Percentiles rank a stretch among this genome's conserved stretches.
phyloP scores from a whole-genome alignment of 1,140 invertebrate species.

The Potamilus streckersoni region DNA sequence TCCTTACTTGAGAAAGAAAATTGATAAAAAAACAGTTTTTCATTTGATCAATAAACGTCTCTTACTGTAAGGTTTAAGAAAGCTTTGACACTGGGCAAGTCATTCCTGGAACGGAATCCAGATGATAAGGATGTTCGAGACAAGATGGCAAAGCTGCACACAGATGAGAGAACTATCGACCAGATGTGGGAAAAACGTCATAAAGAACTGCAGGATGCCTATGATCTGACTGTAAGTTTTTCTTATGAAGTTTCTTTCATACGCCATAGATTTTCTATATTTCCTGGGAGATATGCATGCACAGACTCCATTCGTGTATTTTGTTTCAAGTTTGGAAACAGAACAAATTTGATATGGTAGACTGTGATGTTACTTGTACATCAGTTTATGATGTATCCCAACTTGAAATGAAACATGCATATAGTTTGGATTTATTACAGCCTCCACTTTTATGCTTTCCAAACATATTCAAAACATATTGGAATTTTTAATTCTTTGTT shows the following conservation, averaged over 20 bases:
- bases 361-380: too few species aligned
- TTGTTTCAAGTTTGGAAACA: too few species aligned
- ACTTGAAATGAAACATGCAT: too few species aligned
- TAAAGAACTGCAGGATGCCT: constrained; percentile 94
- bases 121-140: constrained; percentile 61
- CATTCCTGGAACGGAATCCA: constrained; percentile 68
- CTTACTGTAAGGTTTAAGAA: constrained; percentile 69
- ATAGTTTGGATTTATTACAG: too few species aligned
- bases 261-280: background rate
- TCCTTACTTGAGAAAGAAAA: background rate
- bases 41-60: background rate
- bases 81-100: constrained; percentile 69
- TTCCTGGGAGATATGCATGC: too few species aligned
- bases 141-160: constrained; percentile 77
- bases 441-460: too few species aligned
- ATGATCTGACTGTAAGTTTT: constrained; percentile 91
- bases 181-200: constrained; percentile 91
- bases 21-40: background rate
- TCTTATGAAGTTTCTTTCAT: background rate
- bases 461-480: too few species aligned
- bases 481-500: too few species aligned
- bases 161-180: constrained; percentile 81
- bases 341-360: too few species aligned
- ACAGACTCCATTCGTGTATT: too few species aligned
- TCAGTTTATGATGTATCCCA: too few species aligned